A percentile compares a stretch with the other conserved stretches of the same genome.
Conservation (phyloP, 1,140 invertebrate species). For the Trichomalopsis sarcophagae region DNA sequence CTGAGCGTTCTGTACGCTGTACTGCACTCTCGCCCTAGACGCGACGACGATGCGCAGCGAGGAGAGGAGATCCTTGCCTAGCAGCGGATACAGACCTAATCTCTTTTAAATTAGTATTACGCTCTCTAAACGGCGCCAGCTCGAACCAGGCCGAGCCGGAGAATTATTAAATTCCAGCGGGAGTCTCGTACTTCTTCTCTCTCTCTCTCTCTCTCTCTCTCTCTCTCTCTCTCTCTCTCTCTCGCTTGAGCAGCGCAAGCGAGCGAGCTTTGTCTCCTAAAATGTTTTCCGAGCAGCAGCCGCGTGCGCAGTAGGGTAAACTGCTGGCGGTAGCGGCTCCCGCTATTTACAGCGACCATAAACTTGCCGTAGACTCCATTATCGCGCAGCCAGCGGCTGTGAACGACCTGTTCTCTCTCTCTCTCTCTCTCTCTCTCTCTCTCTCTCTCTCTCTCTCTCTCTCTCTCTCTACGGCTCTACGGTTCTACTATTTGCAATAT, state of each 20-base stretch:
- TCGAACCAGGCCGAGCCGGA: conserved; percentile 48
- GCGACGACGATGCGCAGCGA: conserved; percentile 24
- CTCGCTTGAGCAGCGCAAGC: background rate
- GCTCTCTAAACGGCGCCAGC: conserved; percentile 56
- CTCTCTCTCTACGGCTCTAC: background rate
- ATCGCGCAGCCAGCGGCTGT: conserved; percentile 42
- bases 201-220: background rate
- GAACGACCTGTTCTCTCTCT: background rate
- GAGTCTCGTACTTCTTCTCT: conserved; percentile 1
- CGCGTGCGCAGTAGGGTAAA: background rate
- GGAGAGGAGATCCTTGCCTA: conserved; percentile 59
- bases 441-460: background rate
- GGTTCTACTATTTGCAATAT: background rate
- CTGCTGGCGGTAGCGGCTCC: background rate
- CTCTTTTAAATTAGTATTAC: conserved; percentile 68
- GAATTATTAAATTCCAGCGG: conserved; percentile 63
- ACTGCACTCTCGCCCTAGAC: conserved; percentile 33
- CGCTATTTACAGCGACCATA: conserved; percentile 54
- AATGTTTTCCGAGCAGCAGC: conserved; percentile 19
- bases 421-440: background rate
- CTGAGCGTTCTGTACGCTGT: conserved; percentile 44
- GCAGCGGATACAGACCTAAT: conserved; percentile 63
- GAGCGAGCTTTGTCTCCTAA: conserved; percentile 5
- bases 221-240: too few species aligned
- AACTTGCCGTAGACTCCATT: conserved; percentile 55